Evolutionary conservation across 2,888 invertebrate species (phyloP).

Genomic region (Prosapia bicincta): DNA sequence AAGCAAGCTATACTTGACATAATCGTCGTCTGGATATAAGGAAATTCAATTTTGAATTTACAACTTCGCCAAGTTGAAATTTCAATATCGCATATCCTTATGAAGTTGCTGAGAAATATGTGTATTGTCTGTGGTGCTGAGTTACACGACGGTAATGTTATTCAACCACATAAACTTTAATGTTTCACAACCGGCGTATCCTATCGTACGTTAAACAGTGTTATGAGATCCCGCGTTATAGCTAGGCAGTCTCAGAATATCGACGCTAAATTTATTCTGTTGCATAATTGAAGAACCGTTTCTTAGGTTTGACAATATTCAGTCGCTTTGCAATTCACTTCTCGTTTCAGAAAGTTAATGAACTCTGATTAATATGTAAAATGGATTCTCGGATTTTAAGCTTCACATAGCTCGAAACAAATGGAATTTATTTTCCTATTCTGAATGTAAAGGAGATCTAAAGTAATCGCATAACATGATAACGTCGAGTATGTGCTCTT

Average conservation of each 20-base stretch:
- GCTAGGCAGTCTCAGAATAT: background rate
- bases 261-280: background rate
- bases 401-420: no score
- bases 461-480: no score
- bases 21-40: background rate
- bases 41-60: slow-evolving; percentile 2
- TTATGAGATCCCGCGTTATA: background rate
- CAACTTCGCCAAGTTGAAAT: background rate
- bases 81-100: background rate
- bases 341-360: no score
- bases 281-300: background rate
- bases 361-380: no score
- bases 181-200: background rate
- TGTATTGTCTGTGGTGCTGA: background rate
- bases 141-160: background rate
- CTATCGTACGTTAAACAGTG: background rate
- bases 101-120: background rate
- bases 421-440: no score
- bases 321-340: no score
- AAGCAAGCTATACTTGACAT: no score
- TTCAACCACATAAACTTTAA: background rate
- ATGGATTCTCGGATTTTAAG: no score
- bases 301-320: no score
- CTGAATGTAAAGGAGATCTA: no score
- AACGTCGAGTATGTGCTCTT: no score